Conservation (phyloP, 2,113 vertebrate species). For the Austrofundulus limnaeus region DNA sequence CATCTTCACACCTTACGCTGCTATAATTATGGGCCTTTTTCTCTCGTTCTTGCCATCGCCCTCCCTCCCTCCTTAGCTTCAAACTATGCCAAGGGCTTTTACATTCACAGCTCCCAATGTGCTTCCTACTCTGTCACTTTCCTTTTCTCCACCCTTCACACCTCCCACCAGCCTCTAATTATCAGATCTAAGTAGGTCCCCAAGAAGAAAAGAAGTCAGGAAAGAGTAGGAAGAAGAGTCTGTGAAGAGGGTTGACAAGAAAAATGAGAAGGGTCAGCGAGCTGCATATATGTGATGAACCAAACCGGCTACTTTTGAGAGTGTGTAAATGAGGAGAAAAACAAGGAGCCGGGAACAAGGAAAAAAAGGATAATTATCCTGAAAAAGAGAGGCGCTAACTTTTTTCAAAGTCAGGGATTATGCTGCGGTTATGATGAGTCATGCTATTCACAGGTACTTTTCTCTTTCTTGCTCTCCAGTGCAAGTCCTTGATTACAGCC, state of each 20-base stretch:
- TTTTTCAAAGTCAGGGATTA: conserved; percentile 29
- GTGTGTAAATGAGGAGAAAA: conserved; percentile 26
- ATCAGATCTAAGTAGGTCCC: conserved; percentile 69
- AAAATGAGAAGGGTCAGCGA: conserved; percentile 52
- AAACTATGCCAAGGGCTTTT: conserved; percentile 68
- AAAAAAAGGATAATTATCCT: conserved; percentile 41
- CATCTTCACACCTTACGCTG: conserved; percentile 66
- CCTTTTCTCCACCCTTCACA: conserved; percentile 64
- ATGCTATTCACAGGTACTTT: conserved; percentile 38
- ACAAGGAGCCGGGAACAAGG: conserved; percentile 4
- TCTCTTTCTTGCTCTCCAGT: conserved; percentile 7
- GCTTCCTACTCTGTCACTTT: conserved; percentile 60
- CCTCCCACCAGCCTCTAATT: conserved; percentile 71
- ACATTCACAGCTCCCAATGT: conserved; percentile 58
- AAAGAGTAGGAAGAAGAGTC: conserved; percentile 22
- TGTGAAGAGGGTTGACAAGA: conserved; percentile 36
- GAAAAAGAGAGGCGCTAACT: conserved; percentile 1
- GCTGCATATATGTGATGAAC: conserved; percentile 4
- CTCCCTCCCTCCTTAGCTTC: conserved; percentile 45
- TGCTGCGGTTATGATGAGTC: conserved; percentile 46
- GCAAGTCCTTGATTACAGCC: conserved; percentile 13
- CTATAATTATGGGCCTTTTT: conserved; percentile 71
- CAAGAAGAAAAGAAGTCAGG: conserved; percentile 47
- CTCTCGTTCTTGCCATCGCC: conserved; percentile 51
- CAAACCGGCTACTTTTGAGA: conserved; percentile 18